These are phyloP conservation scores for Elachura formosa DNA, from an alignment of 2,113 vertebrate genomes.

Conservation along the genomic window DNA sequence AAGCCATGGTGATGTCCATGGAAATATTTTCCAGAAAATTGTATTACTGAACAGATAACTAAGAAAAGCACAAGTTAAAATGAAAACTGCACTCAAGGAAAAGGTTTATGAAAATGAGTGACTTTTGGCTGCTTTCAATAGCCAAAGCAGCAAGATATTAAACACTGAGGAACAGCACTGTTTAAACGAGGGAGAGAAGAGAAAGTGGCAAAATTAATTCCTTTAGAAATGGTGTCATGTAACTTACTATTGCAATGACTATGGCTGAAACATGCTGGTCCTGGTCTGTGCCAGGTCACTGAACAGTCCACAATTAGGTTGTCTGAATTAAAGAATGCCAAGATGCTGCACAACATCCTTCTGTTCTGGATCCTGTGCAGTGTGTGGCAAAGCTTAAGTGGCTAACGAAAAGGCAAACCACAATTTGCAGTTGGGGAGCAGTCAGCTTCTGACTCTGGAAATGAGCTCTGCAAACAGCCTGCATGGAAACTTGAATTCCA, in stretches of 20 bases:
- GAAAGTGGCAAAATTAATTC: background rate
- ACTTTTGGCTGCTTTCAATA: background rate
- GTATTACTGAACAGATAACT: background rate
- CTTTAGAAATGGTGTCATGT: background rate
- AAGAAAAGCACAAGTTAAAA: background rate
- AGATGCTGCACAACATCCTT: background rate
- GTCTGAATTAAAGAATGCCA: background rate
- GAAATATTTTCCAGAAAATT: background rate
- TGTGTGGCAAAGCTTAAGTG: background rate
- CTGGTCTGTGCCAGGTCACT: background rate
- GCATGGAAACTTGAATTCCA: background rate
- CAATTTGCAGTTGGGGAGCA: background rate
- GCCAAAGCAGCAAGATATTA: background rate
- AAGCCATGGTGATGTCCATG: background rate
- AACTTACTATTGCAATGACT: background rate
- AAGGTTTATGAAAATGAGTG: background rate
- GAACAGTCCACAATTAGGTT: background rate
- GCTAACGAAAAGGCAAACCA: constrained; percentile 4
- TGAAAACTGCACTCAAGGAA: background rate
- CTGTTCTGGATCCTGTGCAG: background rate
- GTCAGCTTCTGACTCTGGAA: background rate
- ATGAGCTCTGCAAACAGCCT: background rate
- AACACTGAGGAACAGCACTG: background rate
- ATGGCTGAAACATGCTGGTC: background rate
- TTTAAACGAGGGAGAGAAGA: background rate